A percentile compares a stretch with the other conserved stretches of the same genome.
Evolutionary conservation across 2,888 invertebrate genomes (phyloP).

Genomic region (Ornithoptera alexandrae): DNA sequence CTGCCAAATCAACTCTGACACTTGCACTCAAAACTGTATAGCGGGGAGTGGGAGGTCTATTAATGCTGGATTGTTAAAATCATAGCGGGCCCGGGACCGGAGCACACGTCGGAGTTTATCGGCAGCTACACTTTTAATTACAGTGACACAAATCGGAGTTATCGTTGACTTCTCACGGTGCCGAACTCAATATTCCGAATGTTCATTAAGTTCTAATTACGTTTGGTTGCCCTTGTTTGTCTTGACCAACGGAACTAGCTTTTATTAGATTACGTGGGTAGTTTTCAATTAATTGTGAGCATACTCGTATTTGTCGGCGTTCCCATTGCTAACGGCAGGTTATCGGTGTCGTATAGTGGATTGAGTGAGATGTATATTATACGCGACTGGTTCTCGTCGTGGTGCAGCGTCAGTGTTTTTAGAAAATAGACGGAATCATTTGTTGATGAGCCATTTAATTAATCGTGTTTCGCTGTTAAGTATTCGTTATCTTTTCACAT

Average conservation of each 20-base stretch:
- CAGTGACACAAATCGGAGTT: conserved; percentile 78
- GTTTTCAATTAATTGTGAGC: conserved; percentile 77
- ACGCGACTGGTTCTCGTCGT: conserved; percentile 53
- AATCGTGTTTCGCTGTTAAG: conserved; percentile 34
- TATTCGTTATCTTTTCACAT: conserved; percentile 1
- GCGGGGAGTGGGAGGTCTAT: conserved; percentile 48
- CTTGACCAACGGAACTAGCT: conserved; percentile 76
- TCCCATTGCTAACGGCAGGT: conserved; percentile 71
- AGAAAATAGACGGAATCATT: conserved; percentile 42
- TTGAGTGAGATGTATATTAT: conserved; percentile 69
- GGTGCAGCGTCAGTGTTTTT: conserved; percentile 52
- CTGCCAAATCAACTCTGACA: conserved; percentile 36
- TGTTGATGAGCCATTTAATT: conserved; percentile 43
- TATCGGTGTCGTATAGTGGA: conserved; percentile 74
- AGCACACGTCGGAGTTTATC: conserved; percentile 68
- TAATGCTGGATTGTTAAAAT: conserved; percentile 57
- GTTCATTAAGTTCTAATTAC: conserved; percentile 80
- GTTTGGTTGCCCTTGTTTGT: conserved; percentile 78
- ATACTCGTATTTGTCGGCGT: conserved; percentile 70
- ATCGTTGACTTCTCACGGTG: conserved; percentile 78
- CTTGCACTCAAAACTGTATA: conserved; percentile 36
- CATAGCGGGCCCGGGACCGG: conserved; percentile 66
- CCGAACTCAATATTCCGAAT: conserved; percentile 73
- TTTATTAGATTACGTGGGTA: conserved; percentile 79
- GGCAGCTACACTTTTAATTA: conserved; percentile 79